Percentiles rank a stretch among this genome's conserved stretches.
Evolutionary conservation across 2,113 vertebrate genomes (phyloP).

Genomic region (Heterocephalus glaber): DNA sequence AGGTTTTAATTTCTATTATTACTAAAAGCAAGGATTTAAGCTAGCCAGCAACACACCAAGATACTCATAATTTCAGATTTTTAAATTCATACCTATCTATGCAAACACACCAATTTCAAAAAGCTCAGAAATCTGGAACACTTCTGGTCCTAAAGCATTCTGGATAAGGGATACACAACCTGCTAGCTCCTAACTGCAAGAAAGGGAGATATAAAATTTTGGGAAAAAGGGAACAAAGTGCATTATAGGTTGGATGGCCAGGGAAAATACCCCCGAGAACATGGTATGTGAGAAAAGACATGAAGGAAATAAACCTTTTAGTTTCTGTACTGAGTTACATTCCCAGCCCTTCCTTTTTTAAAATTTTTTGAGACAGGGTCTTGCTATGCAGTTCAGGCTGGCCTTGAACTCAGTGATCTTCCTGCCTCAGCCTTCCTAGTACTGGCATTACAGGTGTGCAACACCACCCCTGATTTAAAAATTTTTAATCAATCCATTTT

Average conservation of each 20-base stretch:
- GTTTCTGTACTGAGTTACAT: neutral
- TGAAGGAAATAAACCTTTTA: neutral
- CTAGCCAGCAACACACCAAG: neutral
- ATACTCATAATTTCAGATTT: neutral
- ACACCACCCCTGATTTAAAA: neutral
- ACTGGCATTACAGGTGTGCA: no score
- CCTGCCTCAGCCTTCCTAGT: no score
- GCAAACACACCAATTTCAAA: neutral
- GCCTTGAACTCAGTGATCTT: no score
- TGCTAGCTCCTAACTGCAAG: neutral
- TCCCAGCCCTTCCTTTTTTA: neutral
- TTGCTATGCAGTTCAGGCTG: no score
- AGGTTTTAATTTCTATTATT: neutral
- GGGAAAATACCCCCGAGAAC: neutral
- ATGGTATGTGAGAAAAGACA: neutral
- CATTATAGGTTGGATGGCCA: neutral
- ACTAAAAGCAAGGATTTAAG: neutral
- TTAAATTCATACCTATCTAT: neutral
- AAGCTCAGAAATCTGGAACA: neutral
- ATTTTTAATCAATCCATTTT: neutral
- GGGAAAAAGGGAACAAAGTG: neutral
- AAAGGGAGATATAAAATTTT: neutral
- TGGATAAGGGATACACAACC: neutral
- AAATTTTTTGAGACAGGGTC: no score
- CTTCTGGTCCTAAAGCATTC: neutral